These are phyloP conservation scores for Suricata suricatta DNA, from an alignment of 2,113 vertebrate genomes.

Conservation along the genomic window DNA sequence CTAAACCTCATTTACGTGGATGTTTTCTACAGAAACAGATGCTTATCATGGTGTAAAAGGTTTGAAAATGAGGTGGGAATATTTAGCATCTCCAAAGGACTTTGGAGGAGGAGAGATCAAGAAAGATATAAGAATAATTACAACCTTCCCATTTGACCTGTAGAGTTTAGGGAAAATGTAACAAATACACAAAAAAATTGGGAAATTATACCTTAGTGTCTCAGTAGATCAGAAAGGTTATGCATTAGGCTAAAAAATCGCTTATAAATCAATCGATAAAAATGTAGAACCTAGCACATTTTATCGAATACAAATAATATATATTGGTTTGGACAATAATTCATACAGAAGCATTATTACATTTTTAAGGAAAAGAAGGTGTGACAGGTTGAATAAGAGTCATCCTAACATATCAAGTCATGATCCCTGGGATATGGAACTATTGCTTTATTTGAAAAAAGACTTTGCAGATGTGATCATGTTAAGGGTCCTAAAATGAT, in stretches of 20 bases:
- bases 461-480: not conserved
- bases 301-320: not conserved
- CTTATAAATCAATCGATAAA: not conserved
- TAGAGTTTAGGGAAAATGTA: not conserved
- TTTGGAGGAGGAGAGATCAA: not conserved
- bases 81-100: not conserved
- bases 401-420: not conserved
- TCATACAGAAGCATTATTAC: not conserved
- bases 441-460: not conserved
- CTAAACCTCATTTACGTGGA: not conserved
- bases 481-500: not conserved
- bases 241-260: not conserved
- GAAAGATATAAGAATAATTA: not conserved
- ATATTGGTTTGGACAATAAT: not conserved
- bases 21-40: not conserved
- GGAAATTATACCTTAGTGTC: not conserved
- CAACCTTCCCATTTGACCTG: not conserved
- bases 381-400: not conserved
- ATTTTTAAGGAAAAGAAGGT: not conserved
- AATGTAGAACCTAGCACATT: not conserved
- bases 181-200: not conserved
- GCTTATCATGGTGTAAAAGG: not conserved
- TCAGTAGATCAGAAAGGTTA: not conserved
- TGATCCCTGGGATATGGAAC: not conserved
- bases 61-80: not conserved